A percentile compares a stretch with the other conserved stretches of the same genome.
These are phyloP conservation scores for Chaenogobius annularis DNA, from an alignment of 2,113 vertebrate species.

Conservation along the genomic window DNA sequence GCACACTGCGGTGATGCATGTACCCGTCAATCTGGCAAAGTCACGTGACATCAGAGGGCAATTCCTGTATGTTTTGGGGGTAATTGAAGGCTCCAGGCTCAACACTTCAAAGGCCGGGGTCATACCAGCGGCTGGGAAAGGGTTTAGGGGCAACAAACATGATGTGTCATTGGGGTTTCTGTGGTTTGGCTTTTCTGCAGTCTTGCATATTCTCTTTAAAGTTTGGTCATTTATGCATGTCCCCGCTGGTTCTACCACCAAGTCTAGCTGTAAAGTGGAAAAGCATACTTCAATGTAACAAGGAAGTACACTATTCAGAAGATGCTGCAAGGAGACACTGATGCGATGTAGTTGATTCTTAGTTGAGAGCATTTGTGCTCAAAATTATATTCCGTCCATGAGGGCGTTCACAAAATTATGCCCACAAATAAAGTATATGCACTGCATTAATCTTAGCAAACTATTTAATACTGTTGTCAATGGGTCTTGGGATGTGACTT, in stretches of 20 bases:
- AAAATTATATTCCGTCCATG: too few species aligned
- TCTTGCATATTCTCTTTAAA: slow-evolving; percentile 58
- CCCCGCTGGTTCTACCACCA: slow-evolving; percentile 26
- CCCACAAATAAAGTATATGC: not conserved
- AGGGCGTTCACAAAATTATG: too few species aligned
- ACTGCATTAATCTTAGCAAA: not conserved
- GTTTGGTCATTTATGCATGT: slow-evolving; percentile 53
- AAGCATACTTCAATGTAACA: slow-evolving; percentile 27
- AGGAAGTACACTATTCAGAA: slow-evolving; percentile 13
- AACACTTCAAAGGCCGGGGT: slow-evolving; percentile 63
- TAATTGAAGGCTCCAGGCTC: slow-evolving; percentile 45
- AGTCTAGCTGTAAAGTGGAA: slow-evolving; percentile 27
- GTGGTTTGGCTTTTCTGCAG: slow-evolving; percentile 65
- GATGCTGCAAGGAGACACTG: slow-evolving; percentile 16
- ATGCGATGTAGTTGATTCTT: not conserved
- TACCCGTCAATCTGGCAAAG: slow-evolving; percentile 59
- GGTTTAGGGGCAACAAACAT: slow-evolving; percentile 58
- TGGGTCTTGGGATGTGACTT: not conserved
- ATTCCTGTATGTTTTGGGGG: slow-evolving; percentile 19
- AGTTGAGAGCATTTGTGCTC: too few species aligned
- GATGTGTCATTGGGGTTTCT: slow-evolving; percentile 72
- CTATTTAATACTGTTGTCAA: not conserved
- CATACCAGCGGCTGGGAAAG: slow-evolving; percentile 28
- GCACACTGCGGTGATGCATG: slow-evolving; percentile 52
- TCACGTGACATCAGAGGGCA: slow-evolving; percentile 33